Evolutionary conservation across 1,140 invertebrate species (phyloP), one percentile per base, ranked within the genome.

Genomic region (Drosophila auraria): DNA sequence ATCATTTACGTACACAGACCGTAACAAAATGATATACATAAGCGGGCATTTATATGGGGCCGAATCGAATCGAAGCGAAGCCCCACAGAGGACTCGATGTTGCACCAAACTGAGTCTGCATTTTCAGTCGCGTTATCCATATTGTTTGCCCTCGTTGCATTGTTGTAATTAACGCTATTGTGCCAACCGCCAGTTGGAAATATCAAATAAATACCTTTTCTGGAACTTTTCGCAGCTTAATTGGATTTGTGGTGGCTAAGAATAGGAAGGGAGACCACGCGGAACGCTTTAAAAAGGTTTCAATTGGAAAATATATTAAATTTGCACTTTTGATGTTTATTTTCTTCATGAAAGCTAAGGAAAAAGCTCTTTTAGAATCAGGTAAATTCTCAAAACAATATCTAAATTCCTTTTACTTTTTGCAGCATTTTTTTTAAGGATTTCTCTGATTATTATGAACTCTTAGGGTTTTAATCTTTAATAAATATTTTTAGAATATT

Each of bases 71-170:
- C 25, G 51, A 25, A 11, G 51, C 14, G 83, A 87, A 87, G 81
- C 86, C 83, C 58, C 59, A 89, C 12, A 84, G 58, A 57, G 64
- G 82, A 64, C 30, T 56, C 62, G 60, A 49, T 70, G 73, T 74
- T 65, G 57, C 57, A 7, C 42, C 40, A 66, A 50, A 60, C 71
- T 59, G 70, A 74, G 72, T 66, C 84, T 33, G 70, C 62, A 82
- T 83, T 83, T 89, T 71, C 77, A 83, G 83, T 78, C 38, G 63
- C 58, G 56, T 82, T 80, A 84, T 91, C 82, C 79, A 89, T 89
- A 89, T 89, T 90, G 82, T 87, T 83, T 74, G 62, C 66, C 49
- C 73, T 83, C 51, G 47, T 44, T 63, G 44, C 54, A 38, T 36
- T 36, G 20, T 20, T 68, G 68, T 81, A 72, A 62, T 82, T 86